These are phyloP conservation scores for Corythornis cristatus DNA, from an alignment of 2,113 vertebrate species.

Conservation along the genomic window DNA sequence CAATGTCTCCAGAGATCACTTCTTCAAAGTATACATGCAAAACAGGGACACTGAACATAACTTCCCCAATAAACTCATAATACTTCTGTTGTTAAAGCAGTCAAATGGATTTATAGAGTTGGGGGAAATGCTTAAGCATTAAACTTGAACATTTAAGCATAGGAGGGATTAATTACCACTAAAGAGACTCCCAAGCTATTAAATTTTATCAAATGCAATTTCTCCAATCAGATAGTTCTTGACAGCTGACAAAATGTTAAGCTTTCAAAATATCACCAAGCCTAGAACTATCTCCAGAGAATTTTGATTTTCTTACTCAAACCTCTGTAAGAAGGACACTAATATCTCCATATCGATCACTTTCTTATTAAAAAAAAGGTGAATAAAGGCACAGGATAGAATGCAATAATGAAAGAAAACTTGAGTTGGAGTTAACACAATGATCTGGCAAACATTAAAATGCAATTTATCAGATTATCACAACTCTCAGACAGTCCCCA, in stretches of 20 bases:
- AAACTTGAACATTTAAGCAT: background rate
- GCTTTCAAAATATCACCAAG: conserved; percentile 41
- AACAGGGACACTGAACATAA: background rate
- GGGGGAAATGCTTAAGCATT: background rate
- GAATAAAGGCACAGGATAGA: background rate
- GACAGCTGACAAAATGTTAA: conserved; percentile 51
- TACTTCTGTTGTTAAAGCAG: background rate
- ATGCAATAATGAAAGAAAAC: background rate
- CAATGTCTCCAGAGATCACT: background rate
- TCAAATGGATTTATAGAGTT: background rate
- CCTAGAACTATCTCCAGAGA: conserved; percentile 12
- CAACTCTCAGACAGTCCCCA: background rate
- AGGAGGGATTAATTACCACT: background rate
- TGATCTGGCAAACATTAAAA: conserved; percentile 53
- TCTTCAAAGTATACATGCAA: background rate
- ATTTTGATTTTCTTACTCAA: background rate
- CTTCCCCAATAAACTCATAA: background rate
- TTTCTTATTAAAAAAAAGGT: background rate
- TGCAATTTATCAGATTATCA: conserved; percentile 30
- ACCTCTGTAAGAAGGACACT: background rate
- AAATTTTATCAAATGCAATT: conserved; percentile 41
- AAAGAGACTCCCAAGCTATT: conserved; percentile 22
- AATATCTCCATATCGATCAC: background rate
- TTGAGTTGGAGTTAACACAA: conserved; percentile 43
- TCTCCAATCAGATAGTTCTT: background rate